Evolutionary conservation across 2,113 vertebrate genomes (phyloP), one percentile per base, ranked within the genome.

Genomic region (Dolichallabes microphthalmus): DNA sequence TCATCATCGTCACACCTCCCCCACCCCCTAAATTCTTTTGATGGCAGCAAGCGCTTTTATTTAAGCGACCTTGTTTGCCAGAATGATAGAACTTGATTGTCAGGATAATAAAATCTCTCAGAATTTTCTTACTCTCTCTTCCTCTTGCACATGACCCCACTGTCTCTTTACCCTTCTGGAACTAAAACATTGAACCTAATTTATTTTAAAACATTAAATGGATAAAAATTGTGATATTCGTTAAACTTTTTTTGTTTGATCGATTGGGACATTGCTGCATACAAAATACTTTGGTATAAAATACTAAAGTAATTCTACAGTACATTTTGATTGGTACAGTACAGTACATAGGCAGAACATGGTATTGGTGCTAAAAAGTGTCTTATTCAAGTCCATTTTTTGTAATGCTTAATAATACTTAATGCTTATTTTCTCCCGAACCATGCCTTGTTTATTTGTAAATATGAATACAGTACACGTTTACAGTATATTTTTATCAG

Each of bases 31-130:
- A 17, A 14, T 57, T 14, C 15, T 69, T 74, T 39, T 80, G 12
- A 4, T 1, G 6, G 58, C 58, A 57, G 19, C n/a, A 9, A 15
- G 27, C 32, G 25, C 27, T 57, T 27, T 57, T 60, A 71, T 85
- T 71, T 68, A 80, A 69, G 52, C 19, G 71, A 81, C 73, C 64
- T 86, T 84, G 84, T 84, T 89, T 85, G 30, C 32, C 55, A 57
- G 15, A 57, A 57, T 57, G 45, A 45, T 45, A 45, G 45, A 45
- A 45, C 45, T 45, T 7, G 14, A 32, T 13, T 32, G 52, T 39
- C 55, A 58, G 71, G 73, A 66, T 15, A 52, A 66, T 68, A 22
- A 77, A 73, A 45, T 27, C 71, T 35, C 19, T 79, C 58, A 30
- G 39, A 25, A 25, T 25, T 13, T 25, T 66, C 13, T 19, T 50